Evolutionary conservation across 1,140 invertebrate genomes (phyloP).

Genomic region (Nephotettix cincticeps): DNA sequence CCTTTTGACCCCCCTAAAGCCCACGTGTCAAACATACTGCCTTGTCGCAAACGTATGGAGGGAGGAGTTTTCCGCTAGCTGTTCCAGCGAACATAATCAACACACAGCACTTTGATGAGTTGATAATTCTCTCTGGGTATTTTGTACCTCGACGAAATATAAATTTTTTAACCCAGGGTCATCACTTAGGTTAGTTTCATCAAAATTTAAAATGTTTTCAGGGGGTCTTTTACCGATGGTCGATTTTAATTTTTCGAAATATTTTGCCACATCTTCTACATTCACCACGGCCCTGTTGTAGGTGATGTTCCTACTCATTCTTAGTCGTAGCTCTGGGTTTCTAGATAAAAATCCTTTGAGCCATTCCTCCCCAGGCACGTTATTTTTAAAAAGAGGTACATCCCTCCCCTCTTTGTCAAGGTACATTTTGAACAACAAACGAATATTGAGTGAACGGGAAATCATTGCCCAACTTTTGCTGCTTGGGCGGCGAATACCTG

Average conservation of each 20-base stretch:
- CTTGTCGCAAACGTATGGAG: slow-evolving; percentile 48
- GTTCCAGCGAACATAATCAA: slow-evolving; percentile 33
- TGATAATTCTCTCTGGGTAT: slow-evolving; percentile 30
- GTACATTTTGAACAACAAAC: slow-evolving; percentile 14
- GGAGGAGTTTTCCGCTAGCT: slow-evolving; percentile 36
- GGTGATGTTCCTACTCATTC: slow-evolving; percentile 42
- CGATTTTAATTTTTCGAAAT: slow-evolving; percentile 24
- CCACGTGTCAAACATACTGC: slow-evolving; percentile 43
- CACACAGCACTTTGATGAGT: slow-evolving; percentile 29
- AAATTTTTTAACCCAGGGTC: slow-evolving; percentile 42
- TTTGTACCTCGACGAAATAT: slow-evolving; percentile 29
- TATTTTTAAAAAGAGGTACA: slow-evolving; percentile 38
- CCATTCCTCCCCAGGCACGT: slow-evolving; percentile 43
- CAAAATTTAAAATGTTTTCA: slow-evolving; percentile 48
- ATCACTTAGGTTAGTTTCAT: slow-evolving; percentile 49
- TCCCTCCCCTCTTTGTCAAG: slow-evolving; percentile 13
- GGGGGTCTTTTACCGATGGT: slow-evolving; percentile 39
- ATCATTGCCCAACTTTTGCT: slow-evolving; percentile 3
- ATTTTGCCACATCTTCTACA: neutral
- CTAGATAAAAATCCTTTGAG: slow-evolving; percentile 38
- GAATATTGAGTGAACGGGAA: slow-evolving; percentile 17
- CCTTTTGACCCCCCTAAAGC: slow-evolving; percentile 40
- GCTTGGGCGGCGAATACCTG: neutral
- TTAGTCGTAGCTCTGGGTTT: slow-evolving; percentile 34
- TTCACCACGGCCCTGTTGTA: slow-evolving; percentile 32